These are phyloP conservation scores for Anisognathus igniventris DNA, from an alignment of 2,797 vertebrate species.

Conservation along the genomic window DNA sequence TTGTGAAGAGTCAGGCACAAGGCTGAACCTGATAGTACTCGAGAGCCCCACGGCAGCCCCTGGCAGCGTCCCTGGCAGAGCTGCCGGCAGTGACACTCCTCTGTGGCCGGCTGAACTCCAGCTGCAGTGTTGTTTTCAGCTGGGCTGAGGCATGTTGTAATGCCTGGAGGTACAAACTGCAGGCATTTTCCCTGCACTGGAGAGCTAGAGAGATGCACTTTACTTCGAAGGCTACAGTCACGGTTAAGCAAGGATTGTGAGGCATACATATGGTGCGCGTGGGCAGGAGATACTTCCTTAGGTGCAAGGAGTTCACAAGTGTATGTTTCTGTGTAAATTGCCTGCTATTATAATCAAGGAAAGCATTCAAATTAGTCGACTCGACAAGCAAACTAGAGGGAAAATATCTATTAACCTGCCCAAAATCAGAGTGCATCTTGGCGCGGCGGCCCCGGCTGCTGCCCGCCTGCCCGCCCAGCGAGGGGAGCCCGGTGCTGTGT, in stretches of 20 bases:
- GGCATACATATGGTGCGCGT: fast-evolving
- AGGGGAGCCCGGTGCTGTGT: neutral
- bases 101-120: neutral
- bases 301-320: neutral
- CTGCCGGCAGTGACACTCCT: neutral
- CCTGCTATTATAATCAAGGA: neutral
- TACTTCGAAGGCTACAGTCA: neutral
- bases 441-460: too few relatives aligned
- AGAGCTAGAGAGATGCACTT: neutral
- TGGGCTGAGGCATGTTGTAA: constrained; percentile 11
- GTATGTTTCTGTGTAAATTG: neutral
- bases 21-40: constrained; percentile 37
- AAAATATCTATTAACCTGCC: neutral
- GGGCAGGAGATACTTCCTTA: neutral
- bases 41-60: constrained; percentile 4
- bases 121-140: neutral
- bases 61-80: neutral
- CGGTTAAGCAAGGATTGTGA: neutral
- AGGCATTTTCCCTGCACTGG: neutral
- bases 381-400: neutral
- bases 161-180: constrained; percentile 30
- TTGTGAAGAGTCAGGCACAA: constrained; percentile 31
- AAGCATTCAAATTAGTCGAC: neutral
- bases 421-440: neutral
- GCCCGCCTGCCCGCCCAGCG: too few relatives aligned